Evolutionary conservation across 2,113 vertebrate genomes (phyloP).

Genomic region (Protomyctophum bolini): DNA sequence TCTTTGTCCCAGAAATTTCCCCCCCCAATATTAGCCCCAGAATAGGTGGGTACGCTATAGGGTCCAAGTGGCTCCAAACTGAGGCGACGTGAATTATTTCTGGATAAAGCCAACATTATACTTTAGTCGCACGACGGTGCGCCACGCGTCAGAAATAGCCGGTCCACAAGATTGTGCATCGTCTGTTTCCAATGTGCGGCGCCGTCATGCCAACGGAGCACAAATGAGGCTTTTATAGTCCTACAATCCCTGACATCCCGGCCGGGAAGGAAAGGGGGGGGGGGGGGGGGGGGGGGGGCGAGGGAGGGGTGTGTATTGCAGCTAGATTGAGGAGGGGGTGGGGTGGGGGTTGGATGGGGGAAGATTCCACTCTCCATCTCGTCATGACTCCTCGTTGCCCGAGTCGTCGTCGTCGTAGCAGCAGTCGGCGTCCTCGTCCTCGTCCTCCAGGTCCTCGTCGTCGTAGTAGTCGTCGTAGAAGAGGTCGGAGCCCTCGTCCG

Average conservation of each 20-base stretch:
- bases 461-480: conserved; percentile 97
- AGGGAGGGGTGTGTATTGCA: conserved; percentile 34
- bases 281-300: conserved; percentile 10
- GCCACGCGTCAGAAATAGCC: too few species aligned
- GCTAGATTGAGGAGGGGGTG: conserved; percentile 24
- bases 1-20: too few species aligned
- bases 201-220: too few species aligned
- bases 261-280: conserved; percentile 36
- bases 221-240: conserved; percentile 24
- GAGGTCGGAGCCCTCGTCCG: conserved; percentile 91
- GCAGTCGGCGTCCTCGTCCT: conserved; percentile 82
- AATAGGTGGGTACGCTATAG: too few species aligned
- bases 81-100: conserved; percentile 59
- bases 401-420: conserved; percentile 94
- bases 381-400: conserved; percentile 95
- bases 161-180: too few species aligned
- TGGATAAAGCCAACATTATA: conserved; percentile 3
- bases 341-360: conserved; percentile 17
- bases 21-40: too few species aligned
- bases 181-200: too few species aligned
- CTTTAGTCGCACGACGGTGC: too few species aligned
- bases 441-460: conserved; percentile 86
- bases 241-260: conserved; percentile 55
- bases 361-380: conserved; percentile 24
- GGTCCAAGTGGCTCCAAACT: too few species aligned